phyloP scores from a whole-genome alignment of 2,113 vertebrate species.

The Phalacrocorax pelagicus region DNA sequence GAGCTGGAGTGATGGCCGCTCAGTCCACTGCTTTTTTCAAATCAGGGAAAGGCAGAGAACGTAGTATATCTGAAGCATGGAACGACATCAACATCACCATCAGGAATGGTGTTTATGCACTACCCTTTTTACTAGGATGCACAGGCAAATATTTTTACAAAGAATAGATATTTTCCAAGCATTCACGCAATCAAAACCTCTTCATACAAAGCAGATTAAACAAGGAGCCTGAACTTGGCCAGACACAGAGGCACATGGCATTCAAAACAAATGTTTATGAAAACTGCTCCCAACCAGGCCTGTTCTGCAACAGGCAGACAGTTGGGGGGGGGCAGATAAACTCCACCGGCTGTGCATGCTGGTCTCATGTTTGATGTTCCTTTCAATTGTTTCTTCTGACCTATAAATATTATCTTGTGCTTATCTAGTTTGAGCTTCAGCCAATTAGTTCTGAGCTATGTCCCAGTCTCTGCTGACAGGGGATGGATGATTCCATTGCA shows the following conservation, averaged over 20 bases:
- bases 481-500: not conserved
- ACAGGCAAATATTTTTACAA: not conserved
- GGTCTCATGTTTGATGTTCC: not conserved
- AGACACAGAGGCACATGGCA: fast-evolving
- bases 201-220: not conserved
- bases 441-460: constrained; percentile 6
- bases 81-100: not conserved
- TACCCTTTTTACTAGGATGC: not conserved
- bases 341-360: not conserved
- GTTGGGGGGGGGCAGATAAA: not conserved
- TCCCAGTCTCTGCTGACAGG: not conserved
- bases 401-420: constrained; percentile 23
- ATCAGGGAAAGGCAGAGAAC: not conserved
- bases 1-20: not conserved
- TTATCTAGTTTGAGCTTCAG: constrained; percentile 43
- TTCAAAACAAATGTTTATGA: not conserved
- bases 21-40: not conserved
- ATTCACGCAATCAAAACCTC: not conserved
- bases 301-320: not conserved
- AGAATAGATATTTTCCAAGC: not conserved
- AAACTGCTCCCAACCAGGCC: not conserved
- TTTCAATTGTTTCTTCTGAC: constrained; percentile 43
- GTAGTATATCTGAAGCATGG: not conserved
- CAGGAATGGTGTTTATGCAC: not conserved
- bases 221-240: not conserved